Percentiles rank a stretch among this genome's conserved stretches.
These are phyloP conservation scores for Oryzias celebensis DNA, from an alignment of 2,113 vertebrate genomes.

Conservation along the genomic window DNA sequence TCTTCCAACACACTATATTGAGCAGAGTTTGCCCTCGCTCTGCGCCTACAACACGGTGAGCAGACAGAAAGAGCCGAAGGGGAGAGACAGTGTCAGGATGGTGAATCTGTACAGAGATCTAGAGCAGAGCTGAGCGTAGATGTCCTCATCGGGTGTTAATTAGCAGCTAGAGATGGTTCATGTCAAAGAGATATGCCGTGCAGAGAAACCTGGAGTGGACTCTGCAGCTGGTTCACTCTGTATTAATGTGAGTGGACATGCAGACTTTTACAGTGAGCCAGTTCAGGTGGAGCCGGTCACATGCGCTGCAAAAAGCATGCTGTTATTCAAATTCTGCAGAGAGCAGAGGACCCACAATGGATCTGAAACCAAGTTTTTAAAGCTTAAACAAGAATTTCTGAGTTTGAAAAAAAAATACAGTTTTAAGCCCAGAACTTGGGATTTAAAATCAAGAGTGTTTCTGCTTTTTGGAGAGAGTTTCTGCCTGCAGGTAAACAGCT, in stretches of 20 bases:
- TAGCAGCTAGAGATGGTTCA: slow-evolving; percentile 35
- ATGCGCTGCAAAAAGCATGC: not conserved
- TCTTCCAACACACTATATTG: slow-evolving; percentile 58
- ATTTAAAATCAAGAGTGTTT: too few species aligned
- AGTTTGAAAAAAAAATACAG: too few species aligned
- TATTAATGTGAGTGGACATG: slow-evolving; percentile 14
- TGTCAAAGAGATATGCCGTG: slow-evolving; percentile 27
- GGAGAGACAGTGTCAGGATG: slow-evolving; percentile 42
- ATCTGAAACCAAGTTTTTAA: not conserved
- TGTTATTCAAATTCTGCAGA: not conserved
- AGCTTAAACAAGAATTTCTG: too few species aligned
- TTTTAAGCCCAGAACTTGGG: too few species aligned
- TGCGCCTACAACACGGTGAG: slow-evolving; percentile 39
- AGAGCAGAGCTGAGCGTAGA: slow-evolving; percentile 25
- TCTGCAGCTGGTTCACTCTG: slow-evolving; percentile 37
- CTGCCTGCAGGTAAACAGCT: too few species aligned
- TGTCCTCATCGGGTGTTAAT: slow-evolving; percentile 44
- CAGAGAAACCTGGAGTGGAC: slow-evolving; percentile 40
- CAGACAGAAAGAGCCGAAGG: slow-evolving; percentile 47
- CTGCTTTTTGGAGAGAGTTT: too few species aligned
- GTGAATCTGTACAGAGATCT: slow-evolving; percentile 28
- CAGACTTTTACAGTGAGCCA: slow-evolving; percentile 12
- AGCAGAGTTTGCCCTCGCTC: slow-evolving; percentile 51
- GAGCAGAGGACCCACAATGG: not conserved
- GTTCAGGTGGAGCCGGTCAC: not conserved